Conservation (phyloP, 2,797 vertebrate species). For the Xiphorhynchus erythropygius region DNA sequence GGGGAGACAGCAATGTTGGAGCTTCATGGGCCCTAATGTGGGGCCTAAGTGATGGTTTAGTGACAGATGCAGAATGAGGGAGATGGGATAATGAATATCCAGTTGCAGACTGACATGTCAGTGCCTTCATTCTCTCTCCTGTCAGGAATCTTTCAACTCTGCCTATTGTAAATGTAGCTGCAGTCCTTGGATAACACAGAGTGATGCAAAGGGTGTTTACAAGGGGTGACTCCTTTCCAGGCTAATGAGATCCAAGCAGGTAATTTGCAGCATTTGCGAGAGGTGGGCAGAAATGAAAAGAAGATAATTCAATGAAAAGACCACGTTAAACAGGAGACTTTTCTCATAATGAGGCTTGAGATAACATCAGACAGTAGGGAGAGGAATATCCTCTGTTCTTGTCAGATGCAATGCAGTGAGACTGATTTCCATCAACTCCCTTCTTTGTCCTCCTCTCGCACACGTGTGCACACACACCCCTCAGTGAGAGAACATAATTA, state of each 20-base stretch:
- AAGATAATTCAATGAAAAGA: conserved; percentile 58
- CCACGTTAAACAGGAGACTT: conserved; percentile 48
- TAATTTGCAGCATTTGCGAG: conserved; percentile 61
- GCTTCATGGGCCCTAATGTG: conserved; percentile 48
- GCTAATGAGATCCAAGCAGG: conserved; percentile 66
- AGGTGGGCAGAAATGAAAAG: conserved; percentile 60
- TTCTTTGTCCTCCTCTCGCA: neutral
- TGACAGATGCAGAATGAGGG: conserved; percentile 47
- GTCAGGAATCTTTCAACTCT: conserved; percentile 64
- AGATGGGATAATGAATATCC: conserved; percentile 63
- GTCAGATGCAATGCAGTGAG: conserved; percentile 19
- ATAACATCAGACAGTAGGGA: conserved; percentile 25
- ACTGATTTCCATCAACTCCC: conserved; percentile 7
- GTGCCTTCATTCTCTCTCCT: conserved; percentile 40
- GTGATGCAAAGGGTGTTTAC: conserved; percentile 51
- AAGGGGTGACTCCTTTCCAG: conserved; percentile 39
- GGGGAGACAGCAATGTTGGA: conserved; percentile 58
- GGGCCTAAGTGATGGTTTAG: conserved; percentile 45
- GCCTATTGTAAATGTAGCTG: conserved; percentile 37
- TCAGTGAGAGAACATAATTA: conserved; percentile 38
- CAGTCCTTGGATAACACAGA: conserved; percentile 23
- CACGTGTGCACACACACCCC: neutral
- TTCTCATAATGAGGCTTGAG: conserved; percentile 63
- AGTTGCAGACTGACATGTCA: conserved; percentile 47
- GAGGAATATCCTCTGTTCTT: conserved; percentile 10